Base-by-base conservation (phyloP, 2,113 vertebrate species). In the Rhinichthys klamathensis region DNA sequence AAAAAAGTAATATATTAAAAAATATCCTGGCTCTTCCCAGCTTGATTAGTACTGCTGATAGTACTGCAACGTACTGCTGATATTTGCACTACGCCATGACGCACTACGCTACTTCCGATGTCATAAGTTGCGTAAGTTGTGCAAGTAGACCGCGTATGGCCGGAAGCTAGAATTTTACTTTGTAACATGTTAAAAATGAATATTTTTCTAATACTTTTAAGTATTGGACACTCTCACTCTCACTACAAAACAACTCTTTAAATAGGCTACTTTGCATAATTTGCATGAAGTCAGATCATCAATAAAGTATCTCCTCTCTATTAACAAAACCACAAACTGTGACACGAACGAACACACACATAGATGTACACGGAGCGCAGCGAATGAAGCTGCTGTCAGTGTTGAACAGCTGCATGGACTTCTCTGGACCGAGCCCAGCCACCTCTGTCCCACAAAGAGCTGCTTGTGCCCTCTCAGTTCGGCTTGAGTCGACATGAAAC, bases 351-450 rank as follows among this genome's bases (percentile, higher is more conserved):
- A 78, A 76, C 49, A n/a, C 76, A 80, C 86, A 80, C 51, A 72
- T 54, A 67, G 35, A 80, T 54, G 67, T 41, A 83, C 61, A 58
- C 35, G 54, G 30, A 87, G 23, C 16, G 16, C 46, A 82, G 79
- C 80, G 44, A 82, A 65, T 82, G 44, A 69, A 69, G 49, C 81
- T 54, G 81, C 65, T 72, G 27, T 85, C 93, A 95, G 93, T 91
- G 91, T 92, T 91, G 90, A 95, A 94, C 94, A 95, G 94, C 94
- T 95, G 94, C 93, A 92, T 89, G 91, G 91, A 81, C 82, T 38
- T 85, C 88, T 91, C 92, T 95, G 93, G 92, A 94, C 85, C 61
- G 58, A 87, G 88, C 92, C 92, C 93, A 94, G 93, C 90, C 91
- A 92, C 92, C 92, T 91, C 93, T 91, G 86, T 82, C 90, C 91